Percentiles rank a stretch among this genome's conserved stretches.
These are phyloP conservation scores for Tangara arthus DNA, from an alignment of 2,797 vertebrate species.

Conservation along the genomic window DNA sequence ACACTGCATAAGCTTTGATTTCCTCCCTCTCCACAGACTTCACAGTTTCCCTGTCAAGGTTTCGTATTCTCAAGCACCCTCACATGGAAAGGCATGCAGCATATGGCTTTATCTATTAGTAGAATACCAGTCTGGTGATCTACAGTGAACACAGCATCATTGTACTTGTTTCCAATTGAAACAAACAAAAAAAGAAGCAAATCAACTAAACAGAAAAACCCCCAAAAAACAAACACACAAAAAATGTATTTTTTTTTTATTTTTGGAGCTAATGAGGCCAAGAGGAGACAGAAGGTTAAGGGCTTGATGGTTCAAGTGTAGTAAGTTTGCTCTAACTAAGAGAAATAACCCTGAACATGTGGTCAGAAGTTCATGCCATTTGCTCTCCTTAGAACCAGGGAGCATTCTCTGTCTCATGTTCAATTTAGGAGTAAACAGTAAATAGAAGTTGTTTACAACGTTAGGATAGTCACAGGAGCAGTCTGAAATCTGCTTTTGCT, in stretches of 20 bases:
- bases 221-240: neutral
- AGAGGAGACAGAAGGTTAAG: neutral
- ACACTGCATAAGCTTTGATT: neutral
- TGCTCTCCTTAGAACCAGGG: neutral
- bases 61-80: neutral
- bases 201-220: neutral
- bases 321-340: neutral
- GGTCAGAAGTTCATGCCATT: neutral
- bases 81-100: neutral
- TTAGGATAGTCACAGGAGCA: neutral
- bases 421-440: neutral
- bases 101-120: neutral
- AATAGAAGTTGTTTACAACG: neutral
- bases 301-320: neutral
- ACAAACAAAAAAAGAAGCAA: neutral
- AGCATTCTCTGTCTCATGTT: neutral
- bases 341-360: neutral
- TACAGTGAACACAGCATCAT: neutral
- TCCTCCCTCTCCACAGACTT: neutral
- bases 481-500: neutral
- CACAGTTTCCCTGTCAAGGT: neutral
- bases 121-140: neutral
- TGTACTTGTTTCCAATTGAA: neutral
- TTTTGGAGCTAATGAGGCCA: neutral
- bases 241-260: neutral